Evolutionary conservation across 2,797 vertebrate species (phyloP), one percentile per base, ranked within the genome.

Genomic region (Brachymystax lenok): DNA sequence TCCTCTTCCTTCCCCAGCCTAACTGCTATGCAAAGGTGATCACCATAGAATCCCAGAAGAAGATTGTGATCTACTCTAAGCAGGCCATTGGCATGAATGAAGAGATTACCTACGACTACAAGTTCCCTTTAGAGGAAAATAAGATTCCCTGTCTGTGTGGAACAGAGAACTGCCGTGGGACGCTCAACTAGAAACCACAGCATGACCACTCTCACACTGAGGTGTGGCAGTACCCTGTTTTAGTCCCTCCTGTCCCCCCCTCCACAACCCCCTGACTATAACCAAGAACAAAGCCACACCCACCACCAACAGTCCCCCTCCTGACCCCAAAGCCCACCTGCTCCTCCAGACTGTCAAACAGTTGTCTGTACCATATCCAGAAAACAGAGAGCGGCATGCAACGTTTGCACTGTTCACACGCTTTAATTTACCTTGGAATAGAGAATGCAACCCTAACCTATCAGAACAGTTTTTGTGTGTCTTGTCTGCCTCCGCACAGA

Each of bases 11-110:
- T 0, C 73, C 28, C 1, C 79, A 98, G 97, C 97, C 97, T 74
- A 98, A 97, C 88, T 98, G 97, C 90, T 98, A 98, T 5, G 97
- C 97, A 82, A 98, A 98, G 93, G 97, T 98, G 17, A 98, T 98
- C 92, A 98, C 97, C 87, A 96, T 98, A 1, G 97, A 98, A 90
- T 96, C 97, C 12, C 97, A 98, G 94, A 98, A 98, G 87, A 98
- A 98, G 88, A 98, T 98, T 0, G 97, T 98, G 79, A 98, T 98
- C 86, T 98, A 98, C 92, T 98, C 97, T 0, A 98, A 98, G 91
- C 97, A 98, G 91, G 87, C 97, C 4, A 98, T 98, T 3, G 94
- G 94, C 0, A 92, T 97, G 87, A 97, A 98, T 0, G 97, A 98
- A 84, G 97, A 98, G 85, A 98, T 98, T 89, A 98, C 97, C 4